Evolutionary conservation across 2,113 vertebrate species (phyloP).

Genomic region (Micronisus gabar): DNA sequence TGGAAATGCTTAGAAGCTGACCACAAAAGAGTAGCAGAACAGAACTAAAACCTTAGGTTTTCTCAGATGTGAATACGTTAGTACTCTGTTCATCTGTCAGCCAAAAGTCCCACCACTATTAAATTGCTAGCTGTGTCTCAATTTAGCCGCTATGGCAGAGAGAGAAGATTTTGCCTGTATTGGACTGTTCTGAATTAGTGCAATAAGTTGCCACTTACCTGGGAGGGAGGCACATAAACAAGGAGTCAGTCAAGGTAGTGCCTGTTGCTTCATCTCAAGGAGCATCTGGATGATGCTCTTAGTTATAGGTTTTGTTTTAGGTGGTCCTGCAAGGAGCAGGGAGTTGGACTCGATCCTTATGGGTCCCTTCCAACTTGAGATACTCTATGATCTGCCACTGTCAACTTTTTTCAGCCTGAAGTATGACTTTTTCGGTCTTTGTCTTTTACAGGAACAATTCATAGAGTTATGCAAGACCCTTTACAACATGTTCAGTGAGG

Average conservation of each 20-base stretch:
- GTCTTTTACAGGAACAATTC: constrained; percentile 88
- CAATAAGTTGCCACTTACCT: neutral
- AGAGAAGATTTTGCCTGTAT: neutral
- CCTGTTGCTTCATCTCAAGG: neutral
- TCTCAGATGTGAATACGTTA: neutral
- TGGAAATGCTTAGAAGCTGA: neutral
- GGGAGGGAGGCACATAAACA: neutral
- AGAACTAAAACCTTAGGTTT: neutral
- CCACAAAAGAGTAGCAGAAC: neutral
- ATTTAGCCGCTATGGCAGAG: neutral
- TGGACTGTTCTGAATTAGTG: neutral
- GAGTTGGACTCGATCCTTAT: neutral
- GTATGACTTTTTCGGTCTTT: neutral
- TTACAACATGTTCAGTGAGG: constrained; percentile 98
- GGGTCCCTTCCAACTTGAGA: neutral
- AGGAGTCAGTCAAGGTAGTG: neutral
- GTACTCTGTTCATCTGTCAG: neutral
- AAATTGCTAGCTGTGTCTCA: neutral
- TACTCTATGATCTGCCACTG: neutral
- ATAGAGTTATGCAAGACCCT: constrained; percentile 97
- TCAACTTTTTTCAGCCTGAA: neutral
- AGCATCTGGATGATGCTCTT: neutral
- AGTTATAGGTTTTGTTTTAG: neutral
- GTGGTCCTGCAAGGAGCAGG: neutral
- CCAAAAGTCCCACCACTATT: neutral